Evolutionary conservation across 2,888 invertebrate species (phyloP).

Genomic region (Cephus pygmeus): DNA sequence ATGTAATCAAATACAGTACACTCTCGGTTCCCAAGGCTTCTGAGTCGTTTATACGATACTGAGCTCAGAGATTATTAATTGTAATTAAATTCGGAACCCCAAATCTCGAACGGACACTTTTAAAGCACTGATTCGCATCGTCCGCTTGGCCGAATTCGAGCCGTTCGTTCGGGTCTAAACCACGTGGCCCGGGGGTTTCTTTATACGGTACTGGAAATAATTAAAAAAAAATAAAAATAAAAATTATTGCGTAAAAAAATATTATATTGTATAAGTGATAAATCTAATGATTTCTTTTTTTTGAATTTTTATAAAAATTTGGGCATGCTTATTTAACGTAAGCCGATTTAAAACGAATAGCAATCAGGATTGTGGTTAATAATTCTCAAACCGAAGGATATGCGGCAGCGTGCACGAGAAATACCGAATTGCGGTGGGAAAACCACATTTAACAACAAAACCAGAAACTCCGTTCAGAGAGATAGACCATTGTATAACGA

Average conservation of each 20-base stretch:
- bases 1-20: conserved; percentile 48
- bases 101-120: conserved; percentile 43
- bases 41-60: conserved; percentile 43
- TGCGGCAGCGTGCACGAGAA: neutral
- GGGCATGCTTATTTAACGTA: conserved; percentile 1
- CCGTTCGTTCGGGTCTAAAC: too few relatives aligned
- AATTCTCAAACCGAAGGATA: conserved; percentile 35
- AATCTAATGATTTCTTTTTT: neutral
- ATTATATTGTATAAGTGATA: neutral
- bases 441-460: conserved; percentile 4
- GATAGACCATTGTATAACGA: neutral
- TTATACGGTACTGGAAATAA: neutral
- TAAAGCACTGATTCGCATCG: conserved; percentile 42
- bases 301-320: neutral
- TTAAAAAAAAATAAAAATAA: neutral
- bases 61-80: conserved; percentile 53
- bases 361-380: conserved; percentile 58
- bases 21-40: conserved; percentile 48
- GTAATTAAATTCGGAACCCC: conserved; percentile 56
- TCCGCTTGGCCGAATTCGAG: neutral
- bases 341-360: conserved; percentile 49
- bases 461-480: neutral
- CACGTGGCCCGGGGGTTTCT: neutral
- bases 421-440: conserved; percentile 4
- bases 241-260: too few relatives aligned